Evolutionary conservation across 1,140 invertebrate species (phyloP), one percentile per base, ranked within the genome.

Genomic region (Drosophila ohnishii): DNA sequence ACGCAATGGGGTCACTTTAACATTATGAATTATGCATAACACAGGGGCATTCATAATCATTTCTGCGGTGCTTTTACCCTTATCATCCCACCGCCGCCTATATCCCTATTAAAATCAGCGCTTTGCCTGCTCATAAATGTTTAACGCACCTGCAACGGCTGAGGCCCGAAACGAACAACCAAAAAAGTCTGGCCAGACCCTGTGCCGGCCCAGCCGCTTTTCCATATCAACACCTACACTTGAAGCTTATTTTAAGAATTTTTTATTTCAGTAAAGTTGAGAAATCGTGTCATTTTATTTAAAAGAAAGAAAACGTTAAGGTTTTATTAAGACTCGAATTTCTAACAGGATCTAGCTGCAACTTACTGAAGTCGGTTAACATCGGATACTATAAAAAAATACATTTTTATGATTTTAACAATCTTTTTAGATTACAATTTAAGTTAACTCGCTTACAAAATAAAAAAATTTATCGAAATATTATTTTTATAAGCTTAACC

Each of bases 1-100:
- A 88, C 83, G 79, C 84, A 87, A 77, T 39, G 84, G 76, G 83
- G 76, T 79, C 84, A 88, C 84, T 88, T 86, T 76, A 80, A 88
- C 80, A 61, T 83, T 53, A 88, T 87, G 83, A 83, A 87, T 87
- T 87, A 87, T 87, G 84, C 84, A 86, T 86, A 72, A 40, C 66
- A 71, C 47, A 25, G 60, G 62, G 61, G 73, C 62, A 67, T 74
- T 87, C 85, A 83, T 79, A 87, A 86, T 86, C 76, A 85, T 79
- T 87, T 87, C 47, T 85, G 81, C 64, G 75, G 79, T 78, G 59
- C 44, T 14, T 11, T 28, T 34, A 55, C 55, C 50, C 25, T 39
- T 53, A 25, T 39, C 16, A 28, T 25, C 32, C 39, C 30, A 11
- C 34, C 22, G 6, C 40, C 35, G 14, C 19, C 37, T 14, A 37